Evolutionary conservation across 2,888 invertebrate genomes (phyloP).

Genomic region (Drosophila melanosoma): DNA sequence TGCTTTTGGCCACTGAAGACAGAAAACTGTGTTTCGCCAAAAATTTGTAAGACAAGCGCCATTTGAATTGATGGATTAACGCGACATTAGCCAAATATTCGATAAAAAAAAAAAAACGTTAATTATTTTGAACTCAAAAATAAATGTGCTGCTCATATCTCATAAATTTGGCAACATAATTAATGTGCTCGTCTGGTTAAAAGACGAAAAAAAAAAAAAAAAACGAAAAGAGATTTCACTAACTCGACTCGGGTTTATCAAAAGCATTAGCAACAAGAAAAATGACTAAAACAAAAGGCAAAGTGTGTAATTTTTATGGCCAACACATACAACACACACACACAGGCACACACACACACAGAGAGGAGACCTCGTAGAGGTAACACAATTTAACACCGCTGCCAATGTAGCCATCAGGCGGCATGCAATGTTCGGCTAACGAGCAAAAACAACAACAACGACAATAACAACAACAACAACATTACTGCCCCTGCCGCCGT

Average conservation of each 20-base stretch:
- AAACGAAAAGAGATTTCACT: conserved; percentile 8
- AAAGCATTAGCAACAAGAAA: conserved; percentile 62
- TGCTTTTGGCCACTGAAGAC: background rate
- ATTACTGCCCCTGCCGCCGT: conserved; percentile 63
- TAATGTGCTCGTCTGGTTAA: conserved; percentile 42
- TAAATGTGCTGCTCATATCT: conserved; percentile 1
- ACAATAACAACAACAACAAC: conserved; percentile 47
- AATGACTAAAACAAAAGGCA: conserved; percentile 63
- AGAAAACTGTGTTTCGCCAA: background rate
- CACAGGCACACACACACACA: background rate
- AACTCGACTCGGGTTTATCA: conserved; percentile 43
- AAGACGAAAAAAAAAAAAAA: background rate
- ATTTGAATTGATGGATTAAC: background rate
- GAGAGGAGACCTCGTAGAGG: conserved; percentile 27
- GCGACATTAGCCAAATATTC: background rate
- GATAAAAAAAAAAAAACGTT: conserved; percentile 1
- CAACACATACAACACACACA: conserved; percentile 22
- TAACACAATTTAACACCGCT: conserved; percentile 70
- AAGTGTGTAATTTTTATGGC: conserved; percentile 65
- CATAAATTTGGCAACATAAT: conserved; percentile 26
- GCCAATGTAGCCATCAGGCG: conserved; percentile 77
- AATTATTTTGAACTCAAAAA: background rate
- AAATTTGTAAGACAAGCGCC: background rate
- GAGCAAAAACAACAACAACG: conserved; percentile 71
- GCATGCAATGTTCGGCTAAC: conserved; percentile 77